Percentiles rank a stretch among this genome's conserved stretches.
Evolutionary conservation across 2,113 vertebrate genomes (phyloP).

Genomic region (Gallinago undulata): DNA sequence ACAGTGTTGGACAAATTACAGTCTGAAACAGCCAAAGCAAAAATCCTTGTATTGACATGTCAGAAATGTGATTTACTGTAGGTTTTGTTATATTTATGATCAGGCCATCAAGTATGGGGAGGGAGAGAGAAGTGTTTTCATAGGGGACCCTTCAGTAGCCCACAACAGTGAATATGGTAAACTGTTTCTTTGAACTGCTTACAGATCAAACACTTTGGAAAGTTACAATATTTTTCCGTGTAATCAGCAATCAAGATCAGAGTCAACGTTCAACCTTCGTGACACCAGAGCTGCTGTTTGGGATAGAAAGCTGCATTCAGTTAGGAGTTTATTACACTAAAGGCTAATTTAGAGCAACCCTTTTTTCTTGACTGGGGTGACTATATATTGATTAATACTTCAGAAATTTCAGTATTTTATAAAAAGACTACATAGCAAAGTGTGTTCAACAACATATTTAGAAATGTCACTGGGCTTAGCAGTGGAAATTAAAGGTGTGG

Average conservation of each 20-base stretch:
- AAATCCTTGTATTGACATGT: neutral
- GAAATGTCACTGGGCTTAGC: neutral
- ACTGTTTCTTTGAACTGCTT: neutral
- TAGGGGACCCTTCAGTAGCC: neutral
- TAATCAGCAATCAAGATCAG: neutral
- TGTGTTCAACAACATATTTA: neutral
- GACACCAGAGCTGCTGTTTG: neutral
- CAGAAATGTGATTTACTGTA: slow-evolving; percentile 1
- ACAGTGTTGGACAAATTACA: neutral
- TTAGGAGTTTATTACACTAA: neutral
- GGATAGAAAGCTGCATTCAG: neutral
- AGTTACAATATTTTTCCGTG: neutral
- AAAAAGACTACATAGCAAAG: neutral
- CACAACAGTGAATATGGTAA: neutral
- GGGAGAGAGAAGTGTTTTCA: neutral
- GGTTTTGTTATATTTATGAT: neutral
- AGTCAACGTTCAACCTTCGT: neutral
- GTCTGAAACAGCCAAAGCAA: neutral
- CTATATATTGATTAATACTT: neutral
- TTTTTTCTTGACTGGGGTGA: neutral
- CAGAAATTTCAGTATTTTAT: neutral
- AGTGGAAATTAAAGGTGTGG: neutral
- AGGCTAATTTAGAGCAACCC: neutral
- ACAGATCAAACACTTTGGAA: neutral
- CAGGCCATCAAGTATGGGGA: neutral